A percentile compares a stretch with the other conserved stretches of the same genome.
Evolutionary conservation across 2,113 vertebrate genomes (phyloP).

Genomic region (Numenius arquata): DNA sequence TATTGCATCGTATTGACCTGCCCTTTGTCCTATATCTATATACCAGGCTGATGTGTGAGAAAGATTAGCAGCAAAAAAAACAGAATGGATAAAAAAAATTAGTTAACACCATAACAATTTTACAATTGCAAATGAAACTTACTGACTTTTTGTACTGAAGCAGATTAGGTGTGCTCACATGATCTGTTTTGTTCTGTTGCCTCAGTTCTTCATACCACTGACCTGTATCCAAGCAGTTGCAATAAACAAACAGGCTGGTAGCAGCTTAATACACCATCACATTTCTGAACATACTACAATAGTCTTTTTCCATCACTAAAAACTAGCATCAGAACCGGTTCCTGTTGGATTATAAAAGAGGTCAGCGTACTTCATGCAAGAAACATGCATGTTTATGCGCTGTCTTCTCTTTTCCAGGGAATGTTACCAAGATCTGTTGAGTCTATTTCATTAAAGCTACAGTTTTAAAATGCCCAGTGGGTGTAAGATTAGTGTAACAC

Average conservation of each 20-base stretch:
- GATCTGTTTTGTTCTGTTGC: background rate
- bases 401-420: background rate
- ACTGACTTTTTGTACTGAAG: background rate
- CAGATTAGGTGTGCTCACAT: background rate
- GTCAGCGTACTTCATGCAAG: background rate
- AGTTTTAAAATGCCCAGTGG: background rate
- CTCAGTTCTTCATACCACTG: background rate
- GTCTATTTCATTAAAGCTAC: background rate
- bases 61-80: background rate
- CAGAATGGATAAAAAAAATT: background rate
- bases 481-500: background rate
- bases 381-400: background rate
- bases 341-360: background rate
- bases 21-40: background rate
- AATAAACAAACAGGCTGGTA: background rate
- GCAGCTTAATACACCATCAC: background rate
- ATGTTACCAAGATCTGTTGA: background rate
- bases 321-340: background rate
- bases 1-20: background rate
- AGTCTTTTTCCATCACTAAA: background rate
- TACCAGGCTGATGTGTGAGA: background rate
- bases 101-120: background rate
- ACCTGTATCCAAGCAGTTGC: background rate
- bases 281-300: background rate
- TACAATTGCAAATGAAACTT: background rate